A percentile compares a stretch with the other conserved stretches of the same genome.
These are phyloP conservation scores for Mythimna pallens DNA, from an alignment of 2,888 invertebrate genomes.

Conservation along the genomic window DNA sequence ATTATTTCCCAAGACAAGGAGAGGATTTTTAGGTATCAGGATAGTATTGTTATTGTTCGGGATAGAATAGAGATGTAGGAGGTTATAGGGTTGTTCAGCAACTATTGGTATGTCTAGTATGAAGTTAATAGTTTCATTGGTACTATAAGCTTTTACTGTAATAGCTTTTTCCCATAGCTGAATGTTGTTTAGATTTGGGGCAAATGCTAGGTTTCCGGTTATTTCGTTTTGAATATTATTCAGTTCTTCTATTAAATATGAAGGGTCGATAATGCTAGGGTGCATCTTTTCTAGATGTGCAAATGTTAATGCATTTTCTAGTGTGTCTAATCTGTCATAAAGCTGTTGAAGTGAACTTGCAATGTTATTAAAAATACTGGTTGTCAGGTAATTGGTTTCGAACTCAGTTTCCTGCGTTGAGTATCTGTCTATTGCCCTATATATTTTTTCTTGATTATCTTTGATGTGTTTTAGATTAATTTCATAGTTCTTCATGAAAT, in stretches of 20 bases:
- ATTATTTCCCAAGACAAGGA: conserved; percentile 63
- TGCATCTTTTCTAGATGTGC: conserved; percentile 38
- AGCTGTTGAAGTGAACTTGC: conserved; percentile 35
- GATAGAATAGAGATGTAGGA: conserved; percentile 58
- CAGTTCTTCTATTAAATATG: conserved; percentile 38
- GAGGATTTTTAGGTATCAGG: conserved; percentile 59
- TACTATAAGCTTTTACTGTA: conserved; percentile 50
- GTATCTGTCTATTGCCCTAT: conserved; percentile 35
- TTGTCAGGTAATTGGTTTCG: conserved; percentile 27
- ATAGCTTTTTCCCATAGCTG: conserved; percentile 44
- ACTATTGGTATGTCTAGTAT: conserved; percentile 61
- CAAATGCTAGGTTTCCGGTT: background rate
- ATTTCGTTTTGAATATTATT: conserved; percentile 6
- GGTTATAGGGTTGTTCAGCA: conserved; percentile 47
- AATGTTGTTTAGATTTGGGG: conserved; percentile 4
- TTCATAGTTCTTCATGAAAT: conserved; percentile 24
- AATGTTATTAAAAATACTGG: conserved; percentile 29
- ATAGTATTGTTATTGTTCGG: conserved; percentile 44
- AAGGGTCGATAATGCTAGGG: conserved; percentile 42
- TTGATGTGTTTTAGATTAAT: conserved; percentile 7
- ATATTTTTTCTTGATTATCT: conserved; percentile 30
- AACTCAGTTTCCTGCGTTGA: conserved; percentile 15
- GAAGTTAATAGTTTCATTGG: conserved; percentile 55
- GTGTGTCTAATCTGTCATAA: conserved; percentile 35
- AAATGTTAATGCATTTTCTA: conserved; percentile 42